Evolutionary conservation across 2,888 invertebrate species (phyloP).

Genomic region (Argyra leucocephala): DNA sequence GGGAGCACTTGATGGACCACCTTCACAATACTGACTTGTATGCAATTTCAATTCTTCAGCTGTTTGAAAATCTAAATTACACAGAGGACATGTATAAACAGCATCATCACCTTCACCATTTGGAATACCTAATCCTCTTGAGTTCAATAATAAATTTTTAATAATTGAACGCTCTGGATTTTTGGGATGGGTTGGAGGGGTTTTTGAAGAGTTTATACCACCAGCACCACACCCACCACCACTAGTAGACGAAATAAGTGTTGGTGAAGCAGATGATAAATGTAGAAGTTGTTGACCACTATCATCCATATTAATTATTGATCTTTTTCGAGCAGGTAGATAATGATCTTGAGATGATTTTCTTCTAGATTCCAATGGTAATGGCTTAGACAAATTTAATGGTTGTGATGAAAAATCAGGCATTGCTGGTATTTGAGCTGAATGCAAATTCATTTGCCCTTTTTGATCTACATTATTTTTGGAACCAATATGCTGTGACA

Average conservation of each 20-base stretch:
- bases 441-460: slow-evolving; percentile 23
- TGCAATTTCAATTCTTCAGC: slow-evolving; percentile 74
- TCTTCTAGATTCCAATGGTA: slow-evolving; percentile 41
- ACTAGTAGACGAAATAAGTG: slow-evolving; percentile 17
- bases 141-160: slow-evolving; percentile 70
- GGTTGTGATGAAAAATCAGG: slow-evolving; percentile 39
- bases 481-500: slow-evolving; percentile 16
- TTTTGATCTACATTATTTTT: slow-evolving; percentile 27
- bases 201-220: slow-evolving; percentile 24
- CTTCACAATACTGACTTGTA: slow-evolving; percentile 70
- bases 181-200: slow-evolving; percentile 48
- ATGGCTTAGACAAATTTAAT: slow-evolving; percentile 41
- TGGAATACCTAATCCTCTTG: slow-evolving; percentile 46
- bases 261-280: slow-evolving; percentile 41
- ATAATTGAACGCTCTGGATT: slow-evolving; percentile 60
- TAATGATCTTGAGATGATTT: neutral
- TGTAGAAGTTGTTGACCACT: neutral
- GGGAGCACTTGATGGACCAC: slow-evolving; percentile 44
- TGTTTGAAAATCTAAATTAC: slow-evolving; percentile 68
- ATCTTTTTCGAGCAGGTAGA: neutral
- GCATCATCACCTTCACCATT: slow-evolving; percentile 52
- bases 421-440: neutral
- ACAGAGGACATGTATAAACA: slow-evolving; percentile 63
- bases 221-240: slow-evolving; percentile 27
- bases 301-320: neutral